Conservation (phyloP, 2,113 vertebrate genomes). For the Octodon degus region DNA sequence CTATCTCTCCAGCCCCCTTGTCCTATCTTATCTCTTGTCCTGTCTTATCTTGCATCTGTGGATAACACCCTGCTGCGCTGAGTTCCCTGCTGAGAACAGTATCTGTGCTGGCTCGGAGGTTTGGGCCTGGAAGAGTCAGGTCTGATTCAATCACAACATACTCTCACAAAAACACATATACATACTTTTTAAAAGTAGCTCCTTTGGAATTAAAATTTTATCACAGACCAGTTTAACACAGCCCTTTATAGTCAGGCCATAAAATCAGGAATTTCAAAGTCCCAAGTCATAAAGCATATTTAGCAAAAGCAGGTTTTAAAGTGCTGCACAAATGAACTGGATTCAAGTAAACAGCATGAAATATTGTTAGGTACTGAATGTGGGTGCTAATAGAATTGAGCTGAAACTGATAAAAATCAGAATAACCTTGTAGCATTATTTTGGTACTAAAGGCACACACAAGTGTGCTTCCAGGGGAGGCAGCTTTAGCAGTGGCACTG, state of each 20-base stretch:
- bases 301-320: background rate
- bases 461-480: background rate
- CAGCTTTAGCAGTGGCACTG: background rate
- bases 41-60: background rate
- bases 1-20: background rate
- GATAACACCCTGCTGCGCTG: background rate
- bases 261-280: background rate
- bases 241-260: background rate
- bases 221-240: background rate
- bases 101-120: background rate
- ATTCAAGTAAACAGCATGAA: background rate
- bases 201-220: background rate
- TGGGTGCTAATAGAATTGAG: background rate
- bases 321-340: background rate
- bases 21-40: background rate
- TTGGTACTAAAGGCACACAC: background rate
- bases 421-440: background rate
- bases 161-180: background rate
- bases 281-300: background rate
- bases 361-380: background rate
- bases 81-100: background rate
- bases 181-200: background rate
- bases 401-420: background rate
- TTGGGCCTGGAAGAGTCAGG: background rate
- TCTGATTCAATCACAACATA: background rate